Percentiles rank a stretch among this genome's conserved stretches.
These are phyloP conservation scores for Aspidapion aeneum DNA, from an alignment of 2,888 invertebrate species.

Conservation along the genomic window DNA sequence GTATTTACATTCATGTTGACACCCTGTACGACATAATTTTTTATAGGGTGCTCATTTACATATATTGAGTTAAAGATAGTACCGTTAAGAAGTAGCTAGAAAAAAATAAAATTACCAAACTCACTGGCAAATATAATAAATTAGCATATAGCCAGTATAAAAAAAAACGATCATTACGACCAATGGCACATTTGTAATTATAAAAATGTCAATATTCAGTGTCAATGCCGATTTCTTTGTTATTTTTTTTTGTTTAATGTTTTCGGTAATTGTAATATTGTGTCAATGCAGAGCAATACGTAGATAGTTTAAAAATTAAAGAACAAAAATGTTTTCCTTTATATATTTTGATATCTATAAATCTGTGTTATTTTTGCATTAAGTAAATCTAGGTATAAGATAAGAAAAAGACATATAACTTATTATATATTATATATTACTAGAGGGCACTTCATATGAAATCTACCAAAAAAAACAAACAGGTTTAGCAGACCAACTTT, in stretches of 20 bases:
- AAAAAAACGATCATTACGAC: too few relatives aligned
- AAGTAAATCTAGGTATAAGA: conserved; percentile 43
- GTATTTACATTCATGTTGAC: too few relatives aligned
- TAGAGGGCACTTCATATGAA: too few relatives aligned
- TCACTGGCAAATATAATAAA: background rate
- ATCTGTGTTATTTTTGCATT: conserved; percentile 47
- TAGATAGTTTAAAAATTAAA: conserved; percentile 45
- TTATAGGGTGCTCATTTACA: too few relatives aligned
- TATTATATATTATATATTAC: too few relatives aligned
- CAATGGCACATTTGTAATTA: conserved; percentile 48
- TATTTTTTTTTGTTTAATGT: conserved; percentile 36
- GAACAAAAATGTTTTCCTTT: conserved; percentile 40
- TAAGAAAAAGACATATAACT: conserved; percentile 34
- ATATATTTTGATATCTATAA: conserved; percentile 49
- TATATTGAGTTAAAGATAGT: too few relatives aligned
- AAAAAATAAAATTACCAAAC: too few relatives aligned
- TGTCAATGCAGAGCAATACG: conserved; percentile 53
- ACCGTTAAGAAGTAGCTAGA: too few relatives aligned
- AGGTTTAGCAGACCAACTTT: too few relatives aligned
- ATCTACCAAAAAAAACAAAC: too few relatives aligned
- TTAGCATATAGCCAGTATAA: conserved; percentile 21
- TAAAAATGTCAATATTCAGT: conserved; percentile 48
- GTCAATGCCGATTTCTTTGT: conserved; percentile 42
- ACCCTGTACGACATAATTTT: too few relatives aligned
- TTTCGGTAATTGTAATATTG: conserved; percentile 41